phyloP scores from a whole-genome alignment of 2,113 vertebrate species.

The Clarias magur region DNA sequence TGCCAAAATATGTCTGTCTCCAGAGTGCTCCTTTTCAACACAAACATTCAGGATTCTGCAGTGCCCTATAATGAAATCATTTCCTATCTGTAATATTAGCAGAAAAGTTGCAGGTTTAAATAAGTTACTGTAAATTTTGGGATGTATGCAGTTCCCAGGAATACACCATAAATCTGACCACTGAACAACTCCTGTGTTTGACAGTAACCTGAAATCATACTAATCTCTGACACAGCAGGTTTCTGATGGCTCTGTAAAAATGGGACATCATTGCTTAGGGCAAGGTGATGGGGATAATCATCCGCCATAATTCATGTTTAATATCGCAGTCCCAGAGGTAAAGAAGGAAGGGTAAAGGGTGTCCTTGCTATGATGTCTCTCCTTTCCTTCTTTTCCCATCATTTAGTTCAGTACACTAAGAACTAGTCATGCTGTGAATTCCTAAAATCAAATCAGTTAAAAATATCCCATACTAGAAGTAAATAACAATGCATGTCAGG shows the following conservation, averaged over 20 bases:
- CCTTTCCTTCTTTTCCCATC: slow-evolving; percentile 56
- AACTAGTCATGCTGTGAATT: background rate
- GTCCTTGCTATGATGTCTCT: slow-evolving; percentile 78
- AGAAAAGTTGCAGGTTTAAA: background rate
- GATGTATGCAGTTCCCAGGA: background rate
- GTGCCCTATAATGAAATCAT: background rate
- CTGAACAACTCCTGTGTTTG: slow-evolving; percentile 51
- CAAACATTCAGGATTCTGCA: background rate
- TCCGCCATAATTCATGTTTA: slow-evolving; percentile 84
- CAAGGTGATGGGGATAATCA: slow-evolving; percentile 85
- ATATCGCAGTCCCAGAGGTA: slow-evolving; percentile 78
- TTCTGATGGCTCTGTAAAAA: slow-evolving; percentile 80
- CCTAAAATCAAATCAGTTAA: background rate
- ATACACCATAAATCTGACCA: slow-evolving; percentile 58
- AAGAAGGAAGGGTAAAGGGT: slow-evolving; percentile 60
- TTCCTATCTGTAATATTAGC: background rate
- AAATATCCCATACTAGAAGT: background rate
- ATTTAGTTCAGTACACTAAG: background rate
- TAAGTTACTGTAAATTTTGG: background rate
- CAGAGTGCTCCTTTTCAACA: background rate
- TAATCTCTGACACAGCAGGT: slow-evolving; percentile 83
- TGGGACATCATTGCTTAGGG: slow-evolving; percentile 84
- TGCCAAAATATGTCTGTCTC: background rate
- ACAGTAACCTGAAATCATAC: slow-evolving; percentile 73
- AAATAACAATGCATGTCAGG: background rate